Evolutionary conservation across 2,797 vertebrate species (phyloP).

Genomic region (Erpetoichthys calabaricus): DNA sequence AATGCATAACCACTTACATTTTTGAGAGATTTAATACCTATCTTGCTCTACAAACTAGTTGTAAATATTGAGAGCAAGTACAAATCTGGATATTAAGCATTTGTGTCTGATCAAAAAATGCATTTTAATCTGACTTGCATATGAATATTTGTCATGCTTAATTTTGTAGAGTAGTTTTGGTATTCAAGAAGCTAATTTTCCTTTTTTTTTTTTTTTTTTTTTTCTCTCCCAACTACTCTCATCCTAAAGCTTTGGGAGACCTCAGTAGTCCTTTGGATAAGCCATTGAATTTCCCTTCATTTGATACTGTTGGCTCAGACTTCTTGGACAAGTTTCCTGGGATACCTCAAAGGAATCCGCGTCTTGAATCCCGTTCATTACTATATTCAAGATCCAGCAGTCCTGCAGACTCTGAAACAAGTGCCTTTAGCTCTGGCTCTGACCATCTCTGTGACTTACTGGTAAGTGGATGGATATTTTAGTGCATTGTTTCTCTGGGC

Average conservation of each 20-base stretch:
- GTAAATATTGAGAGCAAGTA: too few relatives aligned
- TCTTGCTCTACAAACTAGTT: too few relatives aligned
- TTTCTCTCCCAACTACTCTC: constrained; percentile 10
- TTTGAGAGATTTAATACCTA: too few relatives aligned
- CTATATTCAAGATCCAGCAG: constrained; percentile 92
- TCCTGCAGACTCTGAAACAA: constrained; percentile 92
- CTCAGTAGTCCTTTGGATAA: constrained; percentile 75
- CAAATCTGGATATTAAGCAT: too few relatives aligned
- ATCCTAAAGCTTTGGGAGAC: constrained; percentile 62
- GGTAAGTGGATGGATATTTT: constrained; percentile 37
- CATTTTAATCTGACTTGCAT: too few relatives aligned
- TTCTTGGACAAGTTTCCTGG: constrained; percentile 77
- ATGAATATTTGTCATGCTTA: too few relatives aligned
- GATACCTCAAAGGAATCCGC: constrained; percentile 59
- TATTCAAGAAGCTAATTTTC: too few relatives aligned
- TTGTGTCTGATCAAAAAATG: too few relatives aligned
- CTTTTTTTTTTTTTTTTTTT: too few relatives aligned
- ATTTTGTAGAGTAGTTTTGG: too few relatives aligned
- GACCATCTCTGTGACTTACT: constrained; percentile 88
- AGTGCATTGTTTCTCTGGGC: constrained; percentile 15
- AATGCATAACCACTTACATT: too few relatives aligned
- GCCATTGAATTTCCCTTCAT: constrained; percentile 58
- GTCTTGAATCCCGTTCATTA: constrained; percentile 72
- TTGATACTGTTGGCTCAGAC: constrained; percentile 65
- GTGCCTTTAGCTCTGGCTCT: constrained; percentile 93